Conservation (phyloP, 1,140 invertebrate species). For the Delia radicum region DNA sequence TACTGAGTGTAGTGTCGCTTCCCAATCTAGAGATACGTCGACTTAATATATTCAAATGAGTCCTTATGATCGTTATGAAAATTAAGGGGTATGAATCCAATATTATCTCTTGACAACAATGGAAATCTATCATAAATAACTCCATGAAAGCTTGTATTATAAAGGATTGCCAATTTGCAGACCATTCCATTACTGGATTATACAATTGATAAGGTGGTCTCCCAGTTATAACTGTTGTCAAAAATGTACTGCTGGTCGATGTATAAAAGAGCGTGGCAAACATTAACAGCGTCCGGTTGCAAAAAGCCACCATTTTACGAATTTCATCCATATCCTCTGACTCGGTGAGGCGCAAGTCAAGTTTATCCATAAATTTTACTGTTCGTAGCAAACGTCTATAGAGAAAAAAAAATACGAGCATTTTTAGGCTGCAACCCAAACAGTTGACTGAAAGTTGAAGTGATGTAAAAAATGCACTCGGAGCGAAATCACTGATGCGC, state of each 20-base stretch:
- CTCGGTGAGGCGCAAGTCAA: slow-evolving; percentile 23
- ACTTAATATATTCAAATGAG: slow-evolving; percentile 33
- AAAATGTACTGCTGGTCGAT: slow-evolving; percentile 28
- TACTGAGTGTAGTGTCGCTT: not conserved
- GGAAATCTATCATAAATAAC: slow-evolving; percentile 34
- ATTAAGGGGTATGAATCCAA: not conserved
- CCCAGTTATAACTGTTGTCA: slow-evolving; percentile 24
- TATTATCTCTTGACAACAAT: not conserved
- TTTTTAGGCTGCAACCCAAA: slow-evolving; percentile 32
- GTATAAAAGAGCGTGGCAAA: slow-evolving; percentile 22
- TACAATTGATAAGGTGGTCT: slow-evolving; percentile 37
- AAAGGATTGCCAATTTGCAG: slow-evolving; percentile 27
- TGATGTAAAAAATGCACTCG: slow-evolving; percentile 33
- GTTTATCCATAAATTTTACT: slow-evolving; percentile 19
- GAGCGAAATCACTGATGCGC: slow-evolving; percentile 32
- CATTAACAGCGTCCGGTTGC: slow-evolving; percentile 32
- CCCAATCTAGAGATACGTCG: slow-evolving; percentile 22
- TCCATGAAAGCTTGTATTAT: slow-evolving; percentile 33
- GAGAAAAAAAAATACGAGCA: slow-evolving; percentile 29
- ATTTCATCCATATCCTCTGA: slow-evolving; percentile 26
- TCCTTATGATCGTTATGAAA: not conserved
- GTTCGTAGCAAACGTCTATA: slow-evolving; percentile 18
- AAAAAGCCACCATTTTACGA: slow-evolving; percentile 22
- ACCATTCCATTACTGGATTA: slow-evolving; percentile 35
- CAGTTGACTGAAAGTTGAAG: slow-evolving; percentile 35